These are phyloP conservation scores for Myripristis jacobus DNA, from an alignment of 2,797 vertebrate genomes.

Conservation along the genomic window DNA sequence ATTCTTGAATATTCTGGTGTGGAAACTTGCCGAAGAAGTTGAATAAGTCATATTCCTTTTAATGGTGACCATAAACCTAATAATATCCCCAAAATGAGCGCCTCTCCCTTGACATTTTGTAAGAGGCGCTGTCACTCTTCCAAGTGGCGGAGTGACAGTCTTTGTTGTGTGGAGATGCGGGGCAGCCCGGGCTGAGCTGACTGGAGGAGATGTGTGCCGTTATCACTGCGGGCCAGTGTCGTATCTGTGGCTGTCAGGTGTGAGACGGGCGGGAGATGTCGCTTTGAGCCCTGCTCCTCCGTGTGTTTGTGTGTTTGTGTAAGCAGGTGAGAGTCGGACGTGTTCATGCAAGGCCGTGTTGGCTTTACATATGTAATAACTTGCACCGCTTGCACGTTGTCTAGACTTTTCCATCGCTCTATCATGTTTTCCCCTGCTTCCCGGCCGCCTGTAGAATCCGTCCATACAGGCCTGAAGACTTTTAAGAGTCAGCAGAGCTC, in stretches of 20 bases:
- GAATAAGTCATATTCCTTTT: too few relatives aligned
- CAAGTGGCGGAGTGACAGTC: too few relatives aligned
- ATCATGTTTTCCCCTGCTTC: constrained; percentile 1
- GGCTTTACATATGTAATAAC: constrained; percentile 36
- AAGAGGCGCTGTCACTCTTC: too few relatives aligned
- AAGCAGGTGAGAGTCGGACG: background rate
- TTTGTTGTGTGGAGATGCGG: constrained; percentile 13
- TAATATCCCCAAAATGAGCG: too few relatives aligned
- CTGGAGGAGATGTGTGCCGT: constrained; percentile 18
- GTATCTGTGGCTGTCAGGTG: constrained; percentile 62
- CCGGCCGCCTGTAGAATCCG: background rate
- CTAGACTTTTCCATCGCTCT: constrained; percentile 1
- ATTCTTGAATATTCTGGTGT: too few relatives aligned
- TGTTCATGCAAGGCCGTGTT: background rate
- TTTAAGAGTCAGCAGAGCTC: constrained; percentile 61
- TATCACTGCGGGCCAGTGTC: constrained; percentile 56
- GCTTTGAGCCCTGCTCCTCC: constrained; percentile 34
- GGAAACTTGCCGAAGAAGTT: too few relatives aligned
- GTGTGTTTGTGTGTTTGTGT: constrained; percentile 17
- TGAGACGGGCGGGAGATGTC: constrained; percentile 26
- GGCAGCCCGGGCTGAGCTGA: constrained; percentile 25
- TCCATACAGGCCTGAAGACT: constrained; percentile 14
- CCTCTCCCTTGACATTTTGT: too few relatives aligned
- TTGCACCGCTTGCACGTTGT: background rate
- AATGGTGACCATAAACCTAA: too few relatives aligned